Percentiles rank a stretch among this genome's conserved stretches.
phyloP scores from a whole-genome alignment of 2,888 invertebrate species.

The Stenodema calcarata region DNA sequence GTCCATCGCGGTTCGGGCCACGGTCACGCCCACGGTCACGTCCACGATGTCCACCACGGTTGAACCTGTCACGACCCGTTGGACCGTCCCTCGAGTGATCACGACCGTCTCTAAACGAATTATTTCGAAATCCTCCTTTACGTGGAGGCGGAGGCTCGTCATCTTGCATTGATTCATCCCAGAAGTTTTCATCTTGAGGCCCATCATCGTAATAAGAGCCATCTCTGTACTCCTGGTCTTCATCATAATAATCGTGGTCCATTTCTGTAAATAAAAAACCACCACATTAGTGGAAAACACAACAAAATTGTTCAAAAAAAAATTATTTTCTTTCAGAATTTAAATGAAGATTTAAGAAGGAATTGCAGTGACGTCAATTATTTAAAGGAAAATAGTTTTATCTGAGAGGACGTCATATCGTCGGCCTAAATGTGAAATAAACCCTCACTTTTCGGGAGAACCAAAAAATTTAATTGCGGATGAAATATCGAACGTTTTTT shows the following conservation, averaged over 20 bases:
- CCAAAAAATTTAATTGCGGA: too few relatives aligned
- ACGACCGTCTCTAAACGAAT: background rate
- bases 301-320: too few relatives aligned
- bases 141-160: background rate
- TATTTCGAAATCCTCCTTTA: background rate
- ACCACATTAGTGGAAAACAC: too few relatives aligned
- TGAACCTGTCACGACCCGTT: background rate
- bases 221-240: background rate
- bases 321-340: too few relatives aligned
- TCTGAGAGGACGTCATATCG: too few relatives aligned
- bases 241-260: slow-evolving; percentile 1
- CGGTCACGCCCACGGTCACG: slow-evolving; percentile 1
- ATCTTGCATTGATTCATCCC: background rate
- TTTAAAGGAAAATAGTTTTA: too few relatives aligned
- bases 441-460: too few relatives aligned
- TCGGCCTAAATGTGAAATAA: too few relatives aligned
- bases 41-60: background rate
- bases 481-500: too few relatives aligned
- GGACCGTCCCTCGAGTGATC: background rate
- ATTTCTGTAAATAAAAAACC: slow-evolving; percentile 8
- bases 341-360: too few relatives aligned
- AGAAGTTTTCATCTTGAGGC: background rate
- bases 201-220: background rate
- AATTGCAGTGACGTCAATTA: too few relatives aligned
- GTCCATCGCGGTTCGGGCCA: background rate